These are phyloP conservation scores for Trissolcus brochymenae DNA, from an alignment of 2,888 invertebrate genomes.

Conservation along the genomic window DNA sequence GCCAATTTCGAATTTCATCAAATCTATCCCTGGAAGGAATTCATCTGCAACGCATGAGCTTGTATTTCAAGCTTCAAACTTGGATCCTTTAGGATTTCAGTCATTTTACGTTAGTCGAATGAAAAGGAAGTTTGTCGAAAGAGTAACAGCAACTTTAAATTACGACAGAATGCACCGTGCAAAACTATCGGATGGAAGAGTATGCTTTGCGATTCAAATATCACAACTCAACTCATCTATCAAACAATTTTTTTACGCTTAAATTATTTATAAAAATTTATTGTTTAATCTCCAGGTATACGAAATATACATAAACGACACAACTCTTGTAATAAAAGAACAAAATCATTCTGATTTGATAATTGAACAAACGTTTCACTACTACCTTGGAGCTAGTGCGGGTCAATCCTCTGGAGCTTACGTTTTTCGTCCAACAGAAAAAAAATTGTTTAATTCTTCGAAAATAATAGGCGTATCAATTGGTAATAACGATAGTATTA, in stretches of 20 bases:
- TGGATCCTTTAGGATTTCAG: conserved; percentile 83
- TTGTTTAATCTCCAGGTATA: not conserved
- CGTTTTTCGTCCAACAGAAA: conserved; percentile 84
- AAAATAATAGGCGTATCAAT: conserved; percentile 2
- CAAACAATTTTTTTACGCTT: not conserved
- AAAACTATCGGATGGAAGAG: not conserved
- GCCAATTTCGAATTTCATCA: conserved; percentile 79
- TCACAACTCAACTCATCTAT: not conserved
- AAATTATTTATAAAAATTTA: too few relatives aligned
- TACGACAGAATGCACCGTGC: not conserved
- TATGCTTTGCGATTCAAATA: not conserved
- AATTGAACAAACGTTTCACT: conserved; percentile 15
- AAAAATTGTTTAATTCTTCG: conserved; percentile 42
- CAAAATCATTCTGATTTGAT: not conserved
- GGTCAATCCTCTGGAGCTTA: conserved; percentile 91
- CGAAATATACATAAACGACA: not conserved
- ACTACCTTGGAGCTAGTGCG: conserved; percentile 65
- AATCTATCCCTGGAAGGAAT: conserved; percentile 79
- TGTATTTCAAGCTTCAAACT: conserved; percentile 80
- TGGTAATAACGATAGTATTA: too few relatives aligned
- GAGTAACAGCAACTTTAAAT: not conserved
- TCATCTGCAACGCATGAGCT: conserved; percentile 82
- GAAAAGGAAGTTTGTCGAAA: not conserved
- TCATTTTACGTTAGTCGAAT: conserved; percentile 78
- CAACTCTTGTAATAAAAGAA: conserved; percentile 5